Base-by-base conservation (phyloP, 2,113 vertebrate genomes). In the Beaufortia kweichowensis region DNA sequence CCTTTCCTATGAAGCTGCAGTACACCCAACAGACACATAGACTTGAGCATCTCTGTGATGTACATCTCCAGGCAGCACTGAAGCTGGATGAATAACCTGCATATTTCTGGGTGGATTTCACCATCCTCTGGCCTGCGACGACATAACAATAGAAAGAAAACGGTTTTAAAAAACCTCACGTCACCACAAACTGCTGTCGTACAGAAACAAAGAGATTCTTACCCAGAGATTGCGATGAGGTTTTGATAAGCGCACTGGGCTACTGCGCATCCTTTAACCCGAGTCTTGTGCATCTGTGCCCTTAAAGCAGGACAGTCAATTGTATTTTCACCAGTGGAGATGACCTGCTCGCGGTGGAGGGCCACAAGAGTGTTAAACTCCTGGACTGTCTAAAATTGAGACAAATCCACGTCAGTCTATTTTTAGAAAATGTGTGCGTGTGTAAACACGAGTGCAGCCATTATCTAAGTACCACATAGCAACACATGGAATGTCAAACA, bases 31-130 rank as follows among this genome's bases (percentile, higher is more conserved):
- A 98, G 93, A 86, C 95, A 98, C 84, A 97, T 91, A 81, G 96
- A 98, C 83, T 98, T 98, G 0, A 98, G 93, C 97, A 98, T 98
- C 92, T 98, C 97, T 26, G 95, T 94, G 43, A 96, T 93, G 81
- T 98, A 98, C 97, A 98, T 98, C 93, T 98, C 97, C 89, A 98
- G 91, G 87, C 96, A 98, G 86, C 96, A 98, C 81, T 98, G 96
- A 79, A 98, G 90, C 92, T 98, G 97, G 86, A 98, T 97, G 81
- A 96, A 98, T 77, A 98, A 90, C 69, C 96, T 93, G 81, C 95
- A 98, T 86, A 98, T 96, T 92, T 98, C 97, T 72, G 96, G 96
- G 75, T 96, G 94, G 87, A 98, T 97, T 86, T 98, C 96, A 77
- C 95, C 96, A 85, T 98, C 96, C 92, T 97, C 96, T 41, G 94